These are phyloP conservation scores for Plebejus anna DNA, from an alignment of 2,888 invertebrate species.

Conservation along the genomic window DNA sequence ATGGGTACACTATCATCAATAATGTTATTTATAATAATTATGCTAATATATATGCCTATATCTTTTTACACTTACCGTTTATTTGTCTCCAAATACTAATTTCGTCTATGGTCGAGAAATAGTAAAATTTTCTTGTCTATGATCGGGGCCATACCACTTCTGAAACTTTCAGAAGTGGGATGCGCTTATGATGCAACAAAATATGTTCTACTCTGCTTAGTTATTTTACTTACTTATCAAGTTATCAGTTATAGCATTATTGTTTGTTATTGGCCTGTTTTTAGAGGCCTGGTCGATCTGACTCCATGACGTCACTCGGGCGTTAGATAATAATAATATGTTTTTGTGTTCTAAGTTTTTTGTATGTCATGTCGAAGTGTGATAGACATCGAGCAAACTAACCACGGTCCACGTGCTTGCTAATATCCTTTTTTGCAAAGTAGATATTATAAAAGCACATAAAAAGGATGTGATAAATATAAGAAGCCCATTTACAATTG, in stretches of 20 bases:
- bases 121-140: neutral
- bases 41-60: neutral
- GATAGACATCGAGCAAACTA: neutral
- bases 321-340: neutral
- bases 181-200: neutral
- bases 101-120: no score
- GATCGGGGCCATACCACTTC: neutral
- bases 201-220: neutral
- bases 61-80: neutral
- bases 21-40: neutral
- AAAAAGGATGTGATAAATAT: no score
- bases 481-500: no score
- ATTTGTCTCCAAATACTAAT: no score
- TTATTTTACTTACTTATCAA: neutral
- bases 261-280: constrained; percentile 10
- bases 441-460: no score
- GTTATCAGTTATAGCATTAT: neutral
- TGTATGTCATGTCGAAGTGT: neutral
- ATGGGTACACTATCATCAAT: neutral
- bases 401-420: neutral
- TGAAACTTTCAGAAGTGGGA: neutral
- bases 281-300: constrained; percentile 2
- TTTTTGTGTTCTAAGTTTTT: constrained; percentile 11
- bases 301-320: neutral
- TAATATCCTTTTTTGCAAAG: no score